Conservation (phyloP, 2,113 vertebrate species). For the Nannospalax galili region DNA sequence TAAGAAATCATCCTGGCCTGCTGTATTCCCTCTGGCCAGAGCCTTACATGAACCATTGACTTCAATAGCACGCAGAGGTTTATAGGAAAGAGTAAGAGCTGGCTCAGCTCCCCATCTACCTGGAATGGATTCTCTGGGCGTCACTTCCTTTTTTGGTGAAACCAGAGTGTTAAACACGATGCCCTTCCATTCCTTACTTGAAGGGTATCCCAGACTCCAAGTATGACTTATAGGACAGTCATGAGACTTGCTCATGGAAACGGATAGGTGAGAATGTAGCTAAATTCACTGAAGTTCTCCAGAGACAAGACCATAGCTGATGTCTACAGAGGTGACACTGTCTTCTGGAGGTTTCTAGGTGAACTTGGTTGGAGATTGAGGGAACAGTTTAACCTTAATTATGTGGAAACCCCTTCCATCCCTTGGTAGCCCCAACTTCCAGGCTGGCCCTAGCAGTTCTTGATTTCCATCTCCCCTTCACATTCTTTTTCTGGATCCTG, state of each 20-base stretch:
- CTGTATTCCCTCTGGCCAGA: conserved; percentile 59
- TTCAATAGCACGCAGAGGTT: conserved; percentile 43
- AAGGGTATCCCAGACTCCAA: neutral
- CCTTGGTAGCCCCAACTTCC: neutral
- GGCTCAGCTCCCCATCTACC: neutral
- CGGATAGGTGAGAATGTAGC: neutral
- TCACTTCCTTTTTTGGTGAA: neutral
- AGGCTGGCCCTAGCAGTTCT: neutral
- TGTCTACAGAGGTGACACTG: neutral
- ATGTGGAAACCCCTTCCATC: neutral
- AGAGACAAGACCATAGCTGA: neutral
- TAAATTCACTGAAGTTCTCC: neutral
- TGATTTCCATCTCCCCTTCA: neutral
- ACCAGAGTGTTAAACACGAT: neutral
- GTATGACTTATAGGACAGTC: neutral
- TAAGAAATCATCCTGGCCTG: conserved; percentile 65
- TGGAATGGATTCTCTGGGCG: neutral
- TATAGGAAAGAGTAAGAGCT: conserved; percentile 34
- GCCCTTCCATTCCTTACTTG: neutral
- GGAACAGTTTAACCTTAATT: neutral
- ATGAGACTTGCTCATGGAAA: neutral
- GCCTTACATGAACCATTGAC: neutral
- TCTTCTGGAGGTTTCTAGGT: neutral
- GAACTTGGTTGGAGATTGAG: neutral
- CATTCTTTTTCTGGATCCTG: neutral